These are phyloP conservation scores for Zaprionus lachaisei DNA, from an alignment of 1,140 invertebrate genomes.

Conservation along the genomic window DNA sequence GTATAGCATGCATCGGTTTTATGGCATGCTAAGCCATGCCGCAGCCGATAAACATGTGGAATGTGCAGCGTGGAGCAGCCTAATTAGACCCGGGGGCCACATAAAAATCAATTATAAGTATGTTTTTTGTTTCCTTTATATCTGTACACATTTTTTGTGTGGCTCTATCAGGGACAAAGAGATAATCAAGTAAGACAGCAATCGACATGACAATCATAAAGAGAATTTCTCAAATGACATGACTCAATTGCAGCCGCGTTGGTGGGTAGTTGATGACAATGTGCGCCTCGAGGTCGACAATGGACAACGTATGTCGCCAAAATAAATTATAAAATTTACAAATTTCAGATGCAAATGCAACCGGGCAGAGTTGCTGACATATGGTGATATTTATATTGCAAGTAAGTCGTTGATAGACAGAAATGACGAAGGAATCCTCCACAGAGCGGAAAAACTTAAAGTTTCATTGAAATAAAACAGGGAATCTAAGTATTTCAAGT, in stretches of 20 bases:
- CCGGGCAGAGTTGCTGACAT: conserved; percentile 42
- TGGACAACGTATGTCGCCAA: conserved; percentile 56
- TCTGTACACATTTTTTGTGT: neutral
- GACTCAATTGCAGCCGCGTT: conserved; percentile 55
- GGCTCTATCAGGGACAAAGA: conserved; percentile 39
- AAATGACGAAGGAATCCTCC: neutral
- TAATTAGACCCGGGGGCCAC: conserved; percentile 72
- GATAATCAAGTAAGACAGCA: conserved; percentile 26
- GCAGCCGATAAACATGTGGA: conserved; percentile 53
- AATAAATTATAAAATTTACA: conserved; percentile 23
- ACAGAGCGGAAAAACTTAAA: neutral
- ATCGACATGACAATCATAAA: conserved; percentile 58
- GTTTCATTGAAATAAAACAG: neutral
- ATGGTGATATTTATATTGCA: conserved; percentile 64
- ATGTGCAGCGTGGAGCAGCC: conserved; percentile 38
- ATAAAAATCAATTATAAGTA: conserved; percentile 73
- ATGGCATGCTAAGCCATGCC: conserved; percentile 38
- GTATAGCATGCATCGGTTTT: conserved; percentile 43
- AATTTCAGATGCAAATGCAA: conserved; percentile 38
- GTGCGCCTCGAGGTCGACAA: conserved; percentile 27
- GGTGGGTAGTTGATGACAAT: conserved; percentile 19
- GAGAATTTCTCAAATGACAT: conserved; percentile 59
- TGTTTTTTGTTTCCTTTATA: conserved; percentile 10
- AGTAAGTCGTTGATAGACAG: neutral
- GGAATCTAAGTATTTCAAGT: neutral